A percentile compares a stretch with the other conserved stretches of the same genome.
phyloP scores from a whole-genome alignment of 2,797 vertebrate species.

The Eulemur coronatus region DNA sequence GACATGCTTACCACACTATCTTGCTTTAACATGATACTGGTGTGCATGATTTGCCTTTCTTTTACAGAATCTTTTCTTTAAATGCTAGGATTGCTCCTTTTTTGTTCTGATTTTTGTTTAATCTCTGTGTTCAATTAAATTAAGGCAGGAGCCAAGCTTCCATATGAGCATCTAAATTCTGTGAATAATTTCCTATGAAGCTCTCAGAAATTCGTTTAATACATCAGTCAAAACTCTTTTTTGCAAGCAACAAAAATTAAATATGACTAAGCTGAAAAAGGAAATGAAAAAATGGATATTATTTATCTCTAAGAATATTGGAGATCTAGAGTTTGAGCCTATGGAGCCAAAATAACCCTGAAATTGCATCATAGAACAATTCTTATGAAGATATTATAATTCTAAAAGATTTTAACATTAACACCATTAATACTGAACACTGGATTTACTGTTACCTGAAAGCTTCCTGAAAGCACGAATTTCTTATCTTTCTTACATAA shows the following conservation, averaged over 20 bases:
- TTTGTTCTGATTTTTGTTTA: neutral
- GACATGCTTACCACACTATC: rapidly evolving
- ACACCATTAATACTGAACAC: neutral
- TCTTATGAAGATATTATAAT: neutral
- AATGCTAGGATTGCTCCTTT: neutral
- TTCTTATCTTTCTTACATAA: neutral
- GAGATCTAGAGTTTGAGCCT: neutral
- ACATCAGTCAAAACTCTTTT: neutral
- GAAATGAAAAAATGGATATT: conserved; percentile 21
- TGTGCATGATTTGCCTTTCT: neutral
- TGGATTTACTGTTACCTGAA: neutral
- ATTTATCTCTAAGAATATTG: neutral
- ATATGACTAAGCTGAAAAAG: neutral
- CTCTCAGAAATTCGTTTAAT: conserved; percentile 11
- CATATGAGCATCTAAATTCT: neutral
- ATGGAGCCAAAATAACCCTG: neutral
- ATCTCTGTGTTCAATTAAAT: neutral
- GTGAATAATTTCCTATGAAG: neutral
- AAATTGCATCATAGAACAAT: neutral
- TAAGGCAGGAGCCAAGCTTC: neutral
- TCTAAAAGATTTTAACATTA: neutral
- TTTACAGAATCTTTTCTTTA: neutral
- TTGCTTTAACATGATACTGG: neutral
- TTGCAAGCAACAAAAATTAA: conserved; percentile 14
- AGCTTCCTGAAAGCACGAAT: neutral